phyloP scores from a whole-genome alignment of 2,888 invertebrate genomes.

The Vannuccia rotundouncinata region DNA sequence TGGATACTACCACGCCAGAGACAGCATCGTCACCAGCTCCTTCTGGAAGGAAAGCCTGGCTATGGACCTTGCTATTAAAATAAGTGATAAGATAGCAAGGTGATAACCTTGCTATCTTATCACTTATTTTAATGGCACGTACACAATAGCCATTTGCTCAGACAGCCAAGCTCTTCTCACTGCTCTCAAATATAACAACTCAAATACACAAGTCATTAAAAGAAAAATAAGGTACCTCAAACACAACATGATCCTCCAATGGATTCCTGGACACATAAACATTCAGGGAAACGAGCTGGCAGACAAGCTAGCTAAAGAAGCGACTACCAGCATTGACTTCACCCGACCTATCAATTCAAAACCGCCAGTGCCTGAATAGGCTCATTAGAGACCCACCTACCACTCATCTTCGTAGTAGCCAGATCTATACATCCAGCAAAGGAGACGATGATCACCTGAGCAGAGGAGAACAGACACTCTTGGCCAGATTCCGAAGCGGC shows the following conservation, averaged over 20 bases:
- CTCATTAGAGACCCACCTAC: neutral
- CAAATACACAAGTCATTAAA: neutral
- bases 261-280: neutral
- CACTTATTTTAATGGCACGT: too few species aligned
- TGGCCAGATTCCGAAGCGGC: neutral
- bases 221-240: neutral
- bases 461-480: neutral
- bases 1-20: too few species aligned
- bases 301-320: neutral
- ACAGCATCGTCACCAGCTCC: too few species aligned
- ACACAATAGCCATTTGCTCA: constrained; percentile 11
- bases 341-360: neutral
- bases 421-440: neutral
- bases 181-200: neutral
- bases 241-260: neutral
- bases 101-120: too few species aligned
- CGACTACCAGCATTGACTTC: neutral
- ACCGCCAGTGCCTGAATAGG: too few species aligned
- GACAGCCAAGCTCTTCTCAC: neutral
- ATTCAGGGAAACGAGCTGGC: neutral
- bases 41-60: too few species aligned
- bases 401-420: neutral
- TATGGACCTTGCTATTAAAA: too few species aligned
- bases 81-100: too few species aligned
- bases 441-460: neutral